Percentiles rank a stretch among this genome's conserved stretches.
These are phyloP conservation scores for Eurystomus glaucurus DNA, from an alignment of 2,797 vertebrate species.

Conservation along the genomic window DNA sequence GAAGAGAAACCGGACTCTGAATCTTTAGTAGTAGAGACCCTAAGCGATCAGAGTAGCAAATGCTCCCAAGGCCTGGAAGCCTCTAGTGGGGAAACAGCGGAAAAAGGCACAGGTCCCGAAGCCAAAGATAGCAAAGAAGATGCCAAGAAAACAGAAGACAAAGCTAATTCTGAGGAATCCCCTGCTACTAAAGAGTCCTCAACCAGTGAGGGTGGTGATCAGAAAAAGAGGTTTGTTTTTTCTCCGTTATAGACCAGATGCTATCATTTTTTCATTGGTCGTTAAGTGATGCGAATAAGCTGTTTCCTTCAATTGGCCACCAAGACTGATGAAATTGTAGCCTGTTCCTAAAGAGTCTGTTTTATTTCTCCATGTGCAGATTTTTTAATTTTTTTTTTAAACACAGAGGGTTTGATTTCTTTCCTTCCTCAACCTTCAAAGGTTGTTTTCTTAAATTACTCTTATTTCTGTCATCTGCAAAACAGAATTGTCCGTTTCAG, in stretches of 20 bases:
- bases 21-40: slow-evolving; percentile 85
- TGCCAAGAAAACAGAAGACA: slow-evolving; percentile 91
- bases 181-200: slow-evolving; percentile 97
- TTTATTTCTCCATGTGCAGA: slow-evolving; percentile 79
- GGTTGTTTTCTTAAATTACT: slow-evolving; percentile 74
- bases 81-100: slow-evolving; percentile 86
- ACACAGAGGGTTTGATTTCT: slow-evolving; percentile 73
- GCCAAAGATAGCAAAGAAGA: slow-evolving; percentile 86
- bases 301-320: slow-evolving; percentile 87
- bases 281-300: slow-evolving; percentile 85
- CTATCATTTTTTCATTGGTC: slow-evolving; percentile 94
- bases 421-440: slow-evolving; percentile 72
- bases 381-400: slow-evolving; percentile 41
- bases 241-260: slow-evolving; percentile 98
- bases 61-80: slow-evolving; percentile 84
- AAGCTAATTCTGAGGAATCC: slow-evolving; percentile 89
- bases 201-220: slow-evolving; percentile 98
- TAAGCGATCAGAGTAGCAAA: slow-evolving; percentile 90
- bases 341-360: slow-evolving; percentile 74
- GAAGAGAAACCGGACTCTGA: slow-evolving; percentile 86
- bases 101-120: slow-evolving; percentile 88
- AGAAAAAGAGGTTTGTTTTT: slow-evolving; percentile 96
- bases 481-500: slow-evolving; percentile 58
- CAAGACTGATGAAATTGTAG: slow-evolving; percentile 80
- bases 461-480: slow-evolving; percentile 54